phyloP scores from a whole-genome alignment of 2,888 invertebrate genomes.

The Latheticus oryzae region DNA sequence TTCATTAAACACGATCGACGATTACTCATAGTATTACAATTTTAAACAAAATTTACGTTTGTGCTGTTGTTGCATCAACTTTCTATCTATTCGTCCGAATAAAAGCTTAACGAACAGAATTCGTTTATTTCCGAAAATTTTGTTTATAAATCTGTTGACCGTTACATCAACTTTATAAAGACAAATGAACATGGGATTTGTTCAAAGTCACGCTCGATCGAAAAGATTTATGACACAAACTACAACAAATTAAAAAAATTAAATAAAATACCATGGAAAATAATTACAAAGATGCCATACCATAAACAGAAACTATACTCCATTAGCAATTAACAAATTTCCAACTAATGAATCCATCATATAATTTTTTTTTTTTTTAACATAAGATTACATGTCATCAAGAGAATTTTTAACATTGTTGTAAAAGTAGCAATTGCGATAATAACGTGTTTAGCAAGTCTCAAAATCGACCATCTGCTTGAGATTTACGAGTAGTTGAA shows the following conservation, averaged over 20 bases:
- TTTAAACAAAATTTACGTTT: slow-evolving; percentile 30
- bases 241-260: slow-evolving; percentile 2
- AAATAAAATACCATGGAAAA: neutral
- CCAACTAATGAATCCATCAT: no score
- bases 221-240: slow-evolving; percentile 16
- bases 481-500: slow-evolving; percentile 13
- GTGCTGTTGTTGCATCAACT: slow-evolving; percentile 16
- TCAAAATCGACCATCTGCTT: slow-evolving; percentile 16
- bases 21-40: slow-evolving; percentile 36
- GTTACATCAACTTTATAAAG: slow-evolving; percentile 16
- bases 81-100: slow-evolving; percentile 9
- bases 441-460: no score
- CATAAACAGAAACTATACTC: no score
- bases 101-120: slow-evolving; percentile 24
- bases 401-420: no score
- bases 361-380: no score
- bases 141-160: slow-evolving; percentile 29
- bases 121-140: slow-evolving; percentile 13
- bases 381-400: no score
- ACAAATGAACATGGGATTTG: slow-evolving; percentile 14
- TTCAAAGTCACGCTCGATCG: slow-evolving; percentile 7
- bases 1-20: slow-evolving; percentile 49
- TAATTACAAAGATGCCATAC: no score
- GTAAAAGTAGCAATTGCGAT: no score
- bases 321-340: no score